A percentile compares a stretch with the other conserved stretches of the same genome.
These are phyloP conservation scores for Nicator chloris DNA, from an alignment of 2,113 vertebrate species.

Conservation along the genomic window DNA sequence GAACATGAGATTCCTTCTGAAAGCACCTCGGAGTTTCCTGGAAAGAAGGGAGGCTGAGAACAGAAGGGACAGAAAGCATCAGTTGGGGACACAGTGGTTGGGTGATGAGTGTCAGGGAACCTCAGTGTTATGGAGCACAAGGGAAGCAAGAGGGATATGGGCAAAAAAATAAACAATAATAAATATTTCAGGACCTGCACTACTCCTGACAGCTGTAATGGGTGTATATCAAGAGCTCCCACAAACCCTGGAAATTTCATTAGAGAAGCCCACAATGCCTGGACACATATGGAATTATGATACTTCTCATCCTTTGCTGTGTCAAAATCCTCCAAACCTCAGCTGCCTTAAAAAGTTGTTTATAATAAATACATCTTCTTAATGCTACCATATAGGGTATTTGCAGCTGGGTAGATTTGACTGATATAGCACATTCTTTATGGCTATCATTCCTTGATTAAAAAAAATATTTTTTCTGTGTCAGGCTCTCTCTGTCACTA, in stretches of 20 bases:
- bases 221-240: conserved; percentile 13
- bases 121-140: not conserved
- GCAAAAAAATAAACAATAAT: not conserved
- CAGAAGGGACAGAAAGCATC: not conserved
- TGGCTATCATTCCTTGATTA: conserved; percentile 59
- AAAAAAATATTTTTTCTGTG: conserved; percentile 55
- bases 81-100: not conserved
- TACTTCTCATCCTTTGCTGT: conserved; percentile 33
- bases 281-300: conserved; percentile 55
- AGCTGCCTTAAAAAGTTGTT: conserved; percentile 53
- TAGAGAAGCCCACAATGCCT: conserved; percentile 48
- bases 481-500: conserved; percentile 39
- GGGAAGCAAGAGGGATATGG: not conserved
- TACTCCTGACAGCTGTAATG: not conserved
- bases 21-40: not conserved
- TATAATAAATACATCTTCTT: conserved; percentile 61
- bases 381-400: conserved; percentile 40
- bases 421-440: conserved; percentile 57
- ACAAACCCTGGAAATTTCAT: conserved; percentile 56
- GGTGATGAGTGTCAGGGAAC: not conserved
- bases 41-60: not conserved
- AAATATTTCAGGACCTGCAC: conserved; percentile 17
- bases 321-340: conserved; percentile 60
- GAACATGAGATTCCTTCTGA: not conserved
- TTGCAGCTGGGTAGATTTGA: conserved; percentile 44